phyloP scores from a whole-genome alignment of 2,113 vertebrate species.

The Poecilia latipinna region DNA sequence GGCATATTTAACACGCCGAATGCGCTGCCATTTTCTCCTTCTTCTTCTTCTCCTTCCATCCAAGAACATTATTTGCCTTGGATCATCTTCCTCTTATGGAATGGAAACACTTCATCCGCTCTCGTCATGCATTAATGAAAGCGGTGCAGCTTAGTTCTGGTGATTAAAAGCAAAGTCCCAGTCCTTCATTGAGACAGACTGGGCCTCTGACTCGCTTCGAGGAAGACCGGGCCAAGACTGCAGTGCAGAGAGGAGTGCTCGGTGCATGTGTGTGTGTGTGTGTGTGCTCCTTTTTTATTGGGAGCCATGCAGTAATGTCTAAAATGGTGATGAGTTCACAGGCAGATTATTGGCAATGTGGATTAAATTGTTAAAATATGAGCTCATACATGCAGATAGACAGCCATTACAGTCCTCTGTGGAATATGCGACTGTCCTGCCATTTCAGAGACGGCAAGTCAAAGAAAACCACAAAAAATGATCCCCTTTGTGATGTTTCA shows the following conservation, averaged over 20 bases:
- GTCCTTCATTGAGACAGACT: slow-evolving; percentile 46
- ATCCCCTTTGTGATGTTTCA: slow-evolving; percentile 18
- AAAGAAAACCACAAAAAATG: slow-evolving; percentile 1
- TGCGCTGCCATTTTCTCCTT: slow-evolving; percentile 22
- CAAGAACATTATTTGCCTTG: slow-evolving; percentile 54
- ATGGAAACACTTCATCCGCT: slow-evolving; percentile 69
- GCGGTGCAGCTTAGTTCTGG: slow-evolving; percentile 64
- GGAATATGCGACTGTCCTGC: slow-evolving; percentile 63
- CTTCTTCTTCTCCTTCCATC: not conserved
- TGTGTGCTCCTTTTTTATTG: not conserved
- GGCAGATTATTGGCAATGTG: slow-evolving; percentile 41
- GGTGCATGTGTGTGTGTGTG: slow-evolving; percentile 17
- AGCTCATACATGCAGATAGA: slow-evolving; percentile 71
- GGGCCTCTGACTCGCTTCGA: slow-evolving; percentile 54
- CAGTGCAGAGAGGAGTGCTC: slow-evolving; percentile 56
- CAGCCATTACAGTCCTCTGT: slow-evolving; percentile 66
- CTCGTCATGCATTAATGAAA: slow-evolving; percentile 69
- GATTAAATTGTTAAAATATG: slow-evolving; percentile 44
- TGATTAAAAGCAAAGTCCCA: slow-evolving; percentile 61
- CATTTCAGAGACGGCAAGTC: slow-evolving; percentile 33
- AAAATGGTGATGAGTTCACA: slow-evolving; percentile 60
- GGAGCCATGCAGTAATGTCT: slow-evolving; percentile 67
- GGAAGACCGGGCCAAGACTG: slow-evolving; percentile 50
- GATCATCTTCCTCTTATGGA: slow-evolving; percentile 69
- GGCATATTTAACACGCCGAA: slow-evolving; percentile 48